Percentiles rank a stretch among this genome's conserved stretches.
Evolutionary conservation across 2,888 invertebrate genomes (phyloP).

Genomic region (Cerastis leucographa): DNA sequence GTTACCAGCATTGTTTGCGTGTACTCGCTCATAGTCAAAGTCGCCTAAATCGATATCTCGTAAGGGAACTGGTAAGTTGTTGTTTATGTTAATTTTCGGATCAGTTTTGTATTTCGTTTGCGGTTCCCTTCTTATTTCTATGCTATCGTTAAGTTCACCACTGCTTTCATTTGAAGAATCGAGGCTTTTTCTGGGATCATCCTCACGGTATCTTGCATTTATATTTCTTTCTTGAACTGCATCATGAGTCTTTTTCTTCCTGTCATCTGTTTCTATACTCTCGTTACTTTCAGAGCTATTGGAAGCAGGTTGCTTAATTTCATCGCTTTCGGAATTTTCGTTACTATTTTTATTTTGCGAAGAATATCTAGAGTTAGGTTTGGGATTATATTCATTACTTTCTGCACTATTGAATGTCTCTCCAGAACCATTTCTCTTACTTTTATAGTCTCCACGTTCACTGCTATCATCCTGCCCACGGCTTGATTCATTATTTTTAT

Average conservation of each 20-base stretch:
- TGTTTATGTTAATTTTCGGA: constrained; percentile 30
- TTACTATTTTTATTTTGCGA: constrained; percentile 23
- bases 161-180: constrained; percentile 59
- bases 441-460: constrained; percentile 50
- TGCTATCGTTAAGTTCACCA: constrained; percentile 45
- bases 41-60: constrained; percentile 79
- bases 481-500: constrained; percentile 33
- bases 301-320: constrained; percentile 33
- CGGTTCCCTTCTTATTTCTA: constrained; percentile 23
- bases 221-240: constrained; percentile 59
- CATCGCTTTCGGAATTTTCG: constrained; percentile 48
- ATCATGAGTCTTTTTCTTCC: constrained; percentile 32
- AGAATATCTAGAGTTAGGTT: constrained; percentile 36
- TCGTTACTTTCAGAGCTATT: constrained; percentile 51
- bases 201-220: constrained; percentile 55
- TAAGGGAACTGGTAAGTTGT: constrained; percentile 63
- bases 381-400: constrained; percentile 45
- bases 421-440: constrained; percentile 10
- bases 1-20: constrained; percentile 75
- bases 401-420: constrained; percentile 52
- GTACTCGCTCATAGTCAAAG: constrained; percentile 79
- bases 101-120: constrained; percentile 34
- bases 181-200: constrained; percentile 9
- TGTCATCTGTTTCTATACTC: constrained; percentile 47
- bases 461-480: constrained; percentile 28